These are phyloP conservation scores for Melangyna quadrimaculata DNA, from an alignment of 2,888 invertebrate species.

Conservation along the genomic window DNA sequence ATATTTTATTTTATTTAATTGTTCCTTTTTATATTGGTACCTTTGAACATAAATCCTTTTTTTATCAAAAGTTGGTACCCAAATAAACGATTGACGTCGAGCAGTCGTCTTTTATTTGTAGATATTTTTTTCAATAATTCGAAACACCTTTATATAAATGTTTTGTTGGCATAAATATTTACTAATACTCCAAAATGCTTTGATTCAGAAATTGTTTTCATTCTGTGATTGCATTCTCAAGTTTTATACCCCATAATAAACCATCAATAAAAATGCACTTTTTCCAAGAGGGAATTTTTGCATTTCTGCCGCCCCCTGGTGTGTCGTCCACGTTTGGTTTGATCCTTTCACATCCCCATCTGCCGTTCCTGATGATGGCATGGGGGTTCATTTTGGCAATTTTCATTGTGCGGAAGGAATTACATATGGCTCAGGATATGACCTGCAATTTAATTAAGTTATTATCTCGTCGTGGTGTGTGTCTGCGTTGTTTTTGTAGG, in stretches of 20 bases:
- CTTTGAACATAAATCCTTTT: too few species aligned
- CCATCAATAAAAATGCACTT: not conserved
- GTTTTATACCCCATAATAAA: not conserved
- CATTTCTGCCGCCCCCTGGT: not conserved
- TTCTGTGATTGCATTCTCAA: too few species aligned
- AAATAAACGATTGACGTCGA: too few species aligned
- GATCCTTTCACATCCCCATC: not conserved
- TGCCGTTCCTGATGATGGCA: not conserved
- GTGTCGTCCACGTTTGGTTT: not conserved
- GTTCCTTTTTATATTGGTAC: too few species aligned
- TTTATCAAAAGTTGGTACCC: too few species aligned
- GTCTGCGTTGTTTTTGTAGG: not conserved
- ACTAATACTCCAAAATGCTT: too few species aligned
- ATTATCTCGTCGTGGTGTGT: conserved; percentile 46
- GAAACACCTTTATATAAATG: too few species aligned
- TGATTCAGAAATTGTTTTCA: too few species aligned
- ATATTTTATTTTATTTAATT: too few species aligned
- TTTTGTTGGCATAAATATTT: too few species aligned
- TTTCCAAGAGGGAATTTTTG: not conserved
- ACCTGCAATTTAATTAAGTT: conserved; percentile 71
- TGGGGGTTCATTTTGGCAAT: conserved; percentile 24
- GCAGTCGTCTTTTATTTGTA: too few species aligned
- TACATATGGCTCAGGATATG: conserved; percentile 64
- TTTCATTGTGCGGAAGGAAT: conserved; percentile 68
- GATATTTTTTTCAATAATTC: too few species aligned